These are phyloP conservation scores for Drosophila kanekoi DNA, from an alignment of 2,888 invertebrate species.

Conservation along the genomic window DNA sequence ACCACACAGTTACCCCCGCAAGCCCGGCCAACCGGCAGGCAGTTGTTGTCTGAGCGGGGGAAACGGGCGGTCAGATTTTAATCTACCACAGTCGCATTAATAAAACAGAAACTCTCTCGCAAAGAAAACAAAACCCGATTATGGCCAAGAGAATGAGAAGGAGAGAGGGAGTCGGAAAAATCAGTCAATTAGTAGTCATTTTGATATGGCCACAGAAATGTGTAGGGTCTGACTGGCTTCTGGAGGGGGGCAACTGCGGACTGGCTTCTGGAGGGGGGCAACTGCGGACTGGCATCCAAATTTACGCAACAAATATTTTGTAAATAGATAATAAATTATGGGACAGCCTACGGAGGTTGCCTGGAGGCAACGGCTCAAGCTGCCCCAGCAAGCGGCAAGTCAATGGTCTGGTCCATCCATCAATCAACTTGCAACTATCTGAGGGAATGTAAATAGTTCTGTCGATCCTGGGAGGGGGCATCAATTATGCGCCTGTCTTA, in stretches of 20 bases:
- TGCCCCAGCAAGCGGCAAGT: slow-evolving; percentile 21
- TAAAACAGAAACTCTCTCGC: slow-evolving; percentile 54
- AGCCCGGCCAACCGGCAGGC: slow-evolving; percentile 4
- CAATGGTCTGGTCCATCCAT: slow-evolving; percentile 58
- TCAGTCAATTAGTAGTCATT: slow-evolving; percentile 76
- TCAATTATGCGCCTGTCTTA: slow-evolving; percentile 76
- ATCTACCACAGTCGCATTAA: slow-evolving; percentile 67
- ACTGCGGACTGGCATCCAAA: slow-evolving; percentile 48
- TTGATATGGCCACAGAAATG: slow-evolving; percentile 54
- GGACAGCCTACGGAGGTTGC: slow-evolving; percentile 10
- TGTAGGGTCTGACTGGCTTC: slow-evolving; percentile 7
- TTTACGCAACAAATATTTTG: slow-evolving; percentile 69
- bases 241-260: too few species aligned
- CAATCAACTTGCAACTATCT: slow-evolving; percentile 60
- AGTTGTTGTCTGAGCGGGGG: neutral
- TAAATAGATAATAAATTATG: slow-evolving; percentile 72
- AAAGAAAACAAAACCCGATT: slow-evolving; percentile 27
- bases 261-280: neutral
- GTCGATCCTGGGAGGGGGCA: slow-evolving; percentile 32
- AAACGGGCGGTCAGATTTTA: slow-evolving; percentile 57
- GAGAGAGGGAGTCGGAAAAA: slow-evolving; percentile 36
- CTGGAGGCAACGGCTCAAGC: slow-evolving; percentile 17
- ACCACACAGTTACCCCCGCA: slow-evolving; percentile 48
- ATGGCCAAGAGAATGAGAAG: slow-evolving; percentile 13
- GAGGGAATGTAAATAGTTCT: slow-evolving; percentile 60